phyloP scores from a whole-genome alignment of 1,140 invertebrate genomes.

The Drosophila bocqueti region DNA sequence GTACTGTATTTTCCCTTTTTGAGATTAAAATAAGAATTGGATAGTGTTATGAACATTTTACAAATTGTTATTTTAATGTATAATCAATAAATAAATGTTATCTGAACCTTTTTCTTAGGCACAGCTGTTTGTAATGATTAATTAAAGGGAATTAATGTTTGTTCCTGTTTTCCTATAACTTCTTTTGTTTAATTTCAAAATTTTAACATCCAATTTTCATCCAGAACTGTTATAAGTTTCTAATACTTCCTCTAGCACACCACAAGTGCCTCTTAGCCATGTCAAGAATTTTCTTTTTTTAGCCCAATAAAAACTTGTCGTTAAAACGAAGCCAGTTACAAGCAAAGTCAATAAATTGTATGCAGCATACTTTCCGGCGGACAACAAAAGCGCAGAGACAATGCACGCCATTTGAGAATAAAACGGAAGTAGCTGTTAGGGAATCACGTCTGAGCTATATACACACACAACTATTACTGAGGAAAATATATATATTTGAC shows the following conservation, averaged over 20 bases:
- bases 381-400: slow-evolving; percentile 30
- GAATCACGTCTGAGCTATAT: slow-evolving; percentile 62
- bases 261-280: slow-evolving; percentile 19
- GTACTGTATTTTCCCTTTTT: background rate
- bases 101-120: background rate
- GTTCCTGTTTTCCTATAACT: background rate
- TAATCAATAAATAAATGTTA: background rate
- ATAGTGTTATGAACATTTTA: too few relatives aligned
- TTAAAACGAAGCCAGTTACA: slow-evolving; percentile 42
- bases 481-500: background rate
- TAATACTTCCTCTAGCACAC: background rate
- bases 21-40: background rate
- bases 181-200: too few relatives aligned
- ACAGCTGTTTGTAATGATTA: background rate
- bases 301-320: slow-evolving; percentile 28
- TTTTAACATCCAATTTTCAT: background rate
- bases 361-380: slow-evolving; percentile 71
- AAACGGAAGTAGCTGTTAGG: slow-evolving; percentile 62
- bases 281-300: slow-evolving; percentile 4
- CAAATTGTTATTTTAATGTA: background rate
- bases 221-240: background rate
- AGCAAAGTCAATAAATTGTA: slow-evolving; percentile 61
- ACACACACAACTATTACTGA: slow-evolving; percentile 21
- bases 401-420: slow-evolving; percentile 20
- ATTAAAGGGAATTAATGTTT: too few relatives aligned